phyloP scores from a whole-genome alignment of 2,113 vertebrate species.

The Illadopsis cleaveri region DNA sequence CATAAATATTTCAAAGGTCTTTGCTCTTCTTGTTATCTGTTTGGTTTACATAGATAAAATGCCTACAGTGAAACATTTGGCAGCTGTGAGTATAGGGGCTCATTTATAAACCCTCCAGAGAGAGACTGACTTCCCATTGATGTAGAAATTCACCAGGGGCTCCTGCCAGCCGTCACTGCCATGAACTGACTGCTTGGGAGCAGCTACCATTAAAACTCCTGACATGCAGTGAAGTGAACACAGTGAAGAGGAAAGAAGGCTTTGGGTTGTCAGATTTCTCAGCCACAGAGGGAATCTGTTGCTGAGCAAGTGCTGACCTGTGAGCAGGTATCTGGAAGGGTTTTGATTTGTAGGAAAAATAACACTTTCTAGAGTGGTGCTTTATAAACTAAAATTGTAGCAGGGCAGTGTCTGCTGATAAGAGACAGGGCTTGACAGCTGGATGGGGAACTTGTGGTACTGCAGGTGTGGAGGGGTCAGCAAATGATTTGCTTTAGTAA shows the following conservation, averaged over 20 bases:
- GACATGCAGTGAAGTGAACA: not conserved
- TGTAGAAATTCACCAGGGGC: accelerated
- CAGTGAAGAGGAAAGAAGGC: not conserved
- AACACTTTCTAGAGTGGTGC: not conserved
- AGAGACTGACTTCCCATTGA: not conserved
- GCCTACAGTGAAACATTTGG: slow-evolving; percentile 4
- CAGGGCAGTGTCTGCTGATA: not conserved
- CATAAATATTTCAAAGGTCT: not conserved
- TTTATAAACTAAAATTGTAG: not conserved
- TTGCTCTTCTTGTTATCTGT: slow-evolving; percentile 3
- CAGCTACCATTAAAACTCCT: not conserved
- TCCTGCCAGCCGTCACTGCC: not conserved
- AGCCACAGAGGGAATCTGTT: not conserved
- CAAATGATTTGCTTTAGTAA: not conserved
- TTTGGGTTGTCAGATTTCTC: not conserved
- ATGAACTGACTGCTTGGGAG: not conserved
- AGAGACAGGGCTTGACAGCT: not conserved
- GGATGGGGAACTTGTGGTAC: not conserved
- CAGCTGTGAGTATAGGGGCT: not conserved
- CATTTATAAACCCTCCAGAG: not conserved
- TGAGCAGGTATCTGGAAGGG: not conserved
- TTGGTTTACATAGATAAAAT: slow-evolving; percentile 11
- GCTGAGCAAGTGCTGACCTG: not conserved
- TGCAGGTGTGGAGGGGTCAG: not conserved
- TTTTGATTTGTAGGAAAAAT: not conserved